Conservation (phyloP, 2,888 invertebrate species). For the Phania funesta region DNA sequence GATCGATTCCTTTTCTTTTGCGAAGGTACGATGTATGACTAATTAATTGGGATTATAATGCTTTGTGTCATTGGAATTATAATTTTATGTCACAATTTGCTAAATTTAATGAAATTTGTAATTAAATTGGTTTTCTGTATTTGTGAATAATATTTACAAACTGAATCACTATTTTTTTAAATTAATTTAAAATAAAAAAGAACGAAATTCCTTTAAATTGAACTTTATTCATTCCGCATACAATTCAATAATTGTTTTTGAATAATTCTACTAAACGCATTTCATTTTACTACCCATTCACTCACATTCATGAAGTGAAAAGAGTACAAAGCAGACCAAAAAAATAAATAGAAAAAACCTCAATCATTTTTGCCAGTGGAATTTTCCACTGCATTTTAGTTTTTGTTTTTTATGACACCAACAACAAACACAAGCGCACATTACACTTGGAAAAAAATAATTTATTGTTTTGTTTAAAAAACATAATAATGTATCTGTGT, state of each 20-base stretch:
- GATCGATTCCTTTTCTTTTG: no score
- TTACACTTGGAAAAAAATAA: slow-evolving; percentile 30
- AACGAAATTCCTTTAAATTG: no score
- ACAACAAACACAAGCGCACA: slow-evolving; percentile 41
- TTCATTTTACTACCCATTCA: background rate
- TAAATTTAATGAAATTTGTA: no score
- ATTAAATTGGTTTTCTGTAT: no score
- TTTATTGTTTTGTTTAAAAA: background rate
- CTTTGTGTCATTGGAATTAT: no score
- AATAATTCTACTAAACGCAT: background rate
- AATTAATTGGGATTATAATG: no score
- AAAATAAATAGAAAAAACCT: background rate
- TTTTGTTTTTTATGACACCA: slow-evolving; percentile 9
- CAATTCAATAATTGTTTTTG: background rate
- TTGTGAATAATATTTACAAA: no score
- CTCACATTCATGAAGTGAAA: background rate
- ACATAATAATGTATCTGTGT: background rate
- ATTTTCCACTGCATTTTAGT: slow-evolving; percentile 73
- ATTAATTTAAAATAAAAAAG: no score
- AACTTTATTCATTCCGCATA: no score
- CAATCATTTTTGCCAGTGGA: slow-evolving; percentile 71
- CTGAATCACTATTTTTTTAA: no score
- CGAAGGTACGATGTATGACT: no score
- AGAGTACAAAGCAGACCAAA: background rate
- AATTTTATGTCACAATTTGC: no score